A percentile compares a stretch with the other conserved stretches of the same genome.
Conservation (phyloP, 2,797 vertebrate species). For the Arnoldichthys spilopterus region DNA sequence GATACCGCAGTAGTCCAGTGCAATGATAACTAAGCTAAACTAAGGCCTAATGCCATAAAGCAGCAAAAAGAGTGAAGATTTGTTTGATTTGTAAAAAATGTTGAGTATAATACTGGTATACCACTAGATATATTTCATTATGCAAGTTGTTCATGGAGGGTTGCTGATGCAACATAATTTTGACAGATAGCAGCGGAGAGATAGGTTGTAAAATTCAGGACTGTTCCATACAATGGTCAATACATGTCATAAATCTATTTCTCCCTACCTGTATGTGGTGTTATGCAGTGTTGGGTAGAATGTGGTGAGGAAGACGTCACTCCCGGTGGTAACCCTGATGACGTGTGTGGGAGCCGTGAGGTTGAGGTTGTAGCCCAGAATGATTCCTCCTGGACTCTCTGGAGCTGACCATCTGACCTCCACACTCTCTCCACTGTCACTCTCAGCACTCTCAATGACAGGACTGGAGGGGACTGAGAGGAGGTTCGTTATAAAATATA, state of each 20-base stretch:
- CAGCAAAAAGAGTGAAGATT: no score
- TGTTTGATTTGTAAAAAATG: no score
- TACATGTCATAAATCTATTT: neutral
- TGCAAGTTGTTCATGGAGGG: no score
- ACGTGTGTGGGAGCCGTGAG: conserved; percentile 65
- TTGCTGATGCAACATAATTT: no score
- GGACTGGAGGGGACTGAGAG: conserved; percentile 70
- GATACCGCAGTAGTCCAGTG: no score
- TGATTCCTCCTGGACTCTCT: conserved; percentile 72
- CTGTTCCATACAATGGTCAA: no score
- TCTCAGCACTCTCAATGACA: conserved; percentile 70
- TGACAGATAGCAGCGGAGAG: no score
- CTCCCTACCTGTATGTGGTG: conserved; percentile 75
- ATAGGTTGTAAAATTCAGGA: no score
- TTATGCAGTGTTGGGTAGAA: conserved; percentile 78
- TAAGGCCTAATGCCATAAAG: no score
- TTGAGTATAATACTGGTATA: no score
- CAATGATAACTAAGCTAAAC: no score
- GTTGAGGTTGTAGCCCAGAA: conserved; percentile 79
- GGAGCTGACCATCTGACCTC: conserved; percentile 80
- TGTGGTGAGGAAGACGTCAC: conserved; percentile 68
- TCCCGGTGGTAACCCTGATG: conserved; percentile 64
- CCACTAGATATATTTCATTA: no score
- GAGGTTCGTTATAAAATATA: neutral
- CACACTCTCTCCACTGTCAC: conserved; percentile 72